phyloP scores from a whole-genome alignment of 2,113 vertebrate genomes.

The Oncorhynchus masou region DNA sequence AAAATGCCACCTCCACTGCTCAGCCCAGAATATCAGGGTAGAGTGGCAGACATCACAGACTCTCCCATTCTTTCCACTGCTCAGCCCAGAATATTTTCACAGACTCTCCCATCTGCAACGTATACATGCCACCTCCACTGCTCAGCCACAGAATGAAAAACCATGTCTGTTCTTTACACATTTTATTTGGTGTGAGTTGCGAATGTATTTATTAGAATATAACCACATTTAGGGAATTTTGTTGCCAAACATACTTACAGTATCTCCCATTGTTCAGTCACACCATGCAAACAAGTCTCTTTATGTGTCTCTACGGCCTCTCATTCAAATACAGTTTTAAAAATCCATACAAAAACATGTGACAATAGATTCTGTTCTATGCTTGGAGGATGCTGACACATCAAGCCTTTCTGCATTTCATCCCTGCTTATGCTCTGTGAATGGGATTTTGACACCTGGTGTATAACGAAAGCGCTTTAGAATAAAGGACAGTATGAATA shows the following conservation, averaged over 20 bases:
- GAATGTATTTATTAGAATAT: background rate
- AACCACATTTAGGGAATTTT: background rate
- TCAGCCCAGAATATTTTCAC: background rate
- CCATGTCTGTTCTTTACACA: background rate
- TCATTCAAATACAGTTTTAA: conserved; percentile 27
- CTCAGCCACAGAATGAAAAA: background rate
- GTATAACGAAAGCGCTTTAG: conserved; percentile 11
- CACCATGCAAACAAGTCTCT: background rate
- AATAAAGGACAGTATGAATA: conserved; percentile 15
- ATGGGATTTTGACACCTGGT: conserved; percentile 7
- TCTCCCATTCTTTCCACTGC: no score
- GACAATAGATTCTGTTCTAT: conserved; percentile 30
- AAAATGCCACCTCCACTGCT: no score
- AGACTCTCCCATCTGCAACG: background rate
- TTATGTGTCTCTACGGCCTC: conserved; percentile 30
- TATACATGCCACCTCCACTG: background rate
- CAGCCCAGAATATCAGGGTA: no score
- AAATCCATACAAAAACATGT: conserved; percentile 35
- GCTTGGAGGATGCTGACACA: conserved; percentile 28
- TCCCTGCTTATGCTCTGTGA: conserved; percentile 6
- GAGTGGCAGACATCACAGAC: no score
- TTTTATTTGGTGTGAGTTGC: background rate
- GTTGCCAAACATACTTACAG: background rate
- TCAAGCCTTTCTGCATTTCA: conserved; percentile 3
- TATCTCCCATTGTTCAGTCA: background rate